Evolutionary conservation across 2,113 vertebrate species (phyloP).

Genomic region (Melanerpes aurifrons): DNA sequence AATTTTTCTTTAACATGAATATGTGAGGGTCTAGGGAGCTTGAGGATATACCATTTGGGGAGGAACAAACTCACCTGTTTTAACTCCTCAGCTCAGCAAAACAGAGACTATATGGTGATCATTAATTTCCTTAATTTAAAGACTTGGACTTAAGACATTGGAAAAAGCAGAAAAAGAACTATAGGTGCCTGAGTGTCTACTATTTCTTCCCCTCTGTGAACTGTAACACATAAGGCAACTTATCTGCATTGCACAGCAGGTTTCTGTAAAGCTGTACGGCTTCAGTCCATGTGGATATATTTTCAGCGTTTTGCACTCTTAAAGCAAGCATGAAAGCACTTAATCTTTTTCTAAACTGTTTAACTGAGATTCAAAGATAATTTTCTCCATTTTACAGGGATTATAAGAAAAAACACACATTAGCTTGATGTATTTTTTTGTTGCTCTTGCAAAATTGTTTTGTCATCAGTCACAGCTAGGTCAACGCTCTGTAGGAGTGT

Average conservation of each 20-base stretch:
- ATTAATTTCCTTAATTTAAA: neutral
- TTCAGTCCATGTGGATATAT: neutral
- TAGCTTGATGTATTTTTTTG: neutral
- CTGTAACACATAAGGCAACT: neutral
- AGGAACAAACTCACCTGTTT: neutral
- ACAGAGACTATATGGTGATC: neutral
- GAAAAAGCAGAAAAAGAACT: neutral
- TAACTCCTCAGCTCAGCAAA: neutral
- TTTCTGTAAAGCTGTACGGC: neutral
- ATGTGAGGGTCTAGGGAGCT: rapidly evolving
- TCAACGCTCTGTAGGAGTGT: neutral
- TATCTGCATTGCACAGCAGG: neutral
- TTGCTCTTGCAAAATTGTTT: neutral
- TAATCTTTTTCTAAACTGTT: neutral
- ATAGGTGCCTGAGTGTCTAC: neutral
- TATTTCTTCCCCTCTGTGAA: neutral
- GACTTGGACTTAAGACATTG: neutral
- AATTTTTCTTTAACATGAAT: neutral
- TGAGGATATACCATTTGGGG: neutral
- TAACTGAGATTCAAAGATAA: neutral
- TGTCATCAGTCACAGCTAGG: neutral
- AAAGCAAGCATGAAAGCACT: neutral
- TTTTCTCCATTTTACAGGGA: neutral
- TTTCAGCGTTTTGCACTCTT: neutral
- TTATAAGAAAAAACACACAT: neutral